phyloP scores from a whole-genome alignment of 2,113 vertebrate species.

The Nesoenas mayeri region DNA sequence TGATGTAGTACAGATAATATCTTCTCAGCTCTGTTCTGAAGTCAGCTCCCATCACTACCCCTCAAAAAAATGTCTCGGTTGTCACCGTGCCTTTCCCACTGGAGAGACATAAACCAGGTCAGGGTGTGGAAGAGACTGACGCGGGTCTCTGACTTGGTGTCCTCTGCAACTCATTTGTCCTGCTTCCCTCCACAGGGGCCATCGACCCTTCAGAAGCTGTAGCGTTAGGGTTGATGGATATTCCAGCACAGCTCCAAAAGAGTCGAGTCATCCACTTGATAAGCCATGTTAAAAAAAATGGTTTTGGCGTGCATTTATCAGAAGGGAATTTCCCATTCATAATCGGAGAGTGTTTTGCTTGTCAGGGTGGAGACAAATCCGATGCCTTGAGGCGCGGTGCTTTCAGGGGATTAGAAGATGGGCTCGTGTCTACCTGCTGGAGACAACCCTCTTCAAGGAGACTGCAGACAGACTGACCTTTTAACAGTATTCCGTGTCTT shows the following conservation, averaged over 20 bases:
- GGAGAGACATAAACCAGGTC: background rate
- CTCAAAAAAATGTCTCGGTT: background rate
- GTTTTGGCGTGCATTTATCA: background rate
- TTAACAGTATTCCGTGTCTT: background rate
- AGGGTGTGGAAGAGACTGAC: background rate
- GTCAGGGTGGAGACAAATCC: background rate
- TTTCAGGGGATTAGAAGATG: background rate
- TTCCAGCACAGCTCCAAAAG: background rate
- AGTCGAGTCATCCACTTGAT: background rate
- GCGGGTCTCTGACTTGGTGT: background rate
- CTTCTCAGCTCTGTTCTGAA: background rate
- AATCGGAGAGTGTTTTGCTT: background rate
- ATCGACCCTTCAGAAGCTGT: background rate
- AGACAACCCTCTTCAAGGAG: background rate
- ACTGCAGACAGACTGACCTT: slow-evolving; percentile 1
- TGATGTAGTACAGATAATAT: background rate
- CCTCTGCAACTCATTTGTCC: background rate
- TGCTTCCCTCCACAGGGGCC: background rate
- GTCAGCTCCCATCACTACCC: background rate
- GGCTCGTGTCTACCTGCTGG: slow-evolving; percentile 16
- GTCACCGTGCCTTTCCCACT: background rate
- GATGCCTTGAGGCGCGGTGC: background rate
- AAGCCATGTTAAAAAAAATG: background rate
- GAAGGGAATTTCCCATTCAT: slow-evolving; percentile 43
- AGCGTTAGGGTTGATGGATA: background rate